These are phyloP conservation scores for Diplodus sargus DNA, from an alignment of 2,797 vertebrate species.

Conservation along the genomic window DNA sequence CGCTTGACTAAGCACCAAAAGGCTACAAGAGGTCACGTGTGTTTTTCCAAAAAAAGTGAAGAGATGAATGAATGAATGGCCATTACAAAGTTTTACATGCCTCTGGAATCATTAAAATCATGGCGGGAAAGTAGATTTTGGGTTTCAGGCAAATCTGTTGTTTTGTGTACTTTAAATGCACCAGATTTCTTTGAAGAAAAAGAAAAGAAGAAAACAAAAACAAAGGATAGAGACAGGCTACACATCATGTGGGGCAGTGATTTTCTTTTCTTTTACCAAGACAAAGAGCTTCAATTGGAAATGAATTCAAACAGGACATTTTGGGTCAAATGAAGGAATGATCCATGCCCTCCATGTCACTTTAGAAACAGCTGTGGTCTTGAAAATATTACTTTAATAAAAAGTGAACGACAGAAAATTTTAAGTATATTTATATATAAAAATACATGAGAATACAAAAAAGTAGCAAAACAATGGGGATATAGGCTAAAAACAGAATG, in stretches of 20 bases:
- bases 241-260: slow-evolving; percentile 76
- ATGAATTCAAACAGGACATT: slow-evolving; percentile 69
- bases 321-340: slow-evolving; percentile 72
- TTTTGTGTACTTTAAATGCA: slow-evolving; percentile 77
- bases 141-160: slow-evolving; percentile 56
- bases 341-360: slow-evolving; percentile 70
- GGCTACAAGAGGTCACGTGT: slow-evolving; percentile 80
- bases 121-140: slow-evolving; percentile 44
- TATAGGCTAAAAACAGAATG: slow-evolving; percentile 83
- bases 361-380: slow-evolving; percentile 86
- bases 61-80: slow-evolving; percentile 59
- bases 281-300: slow-evolving; percentile 73
- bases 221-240: slow-evolving; percentile 66
- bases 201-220: slow-evolving; percentile 20
- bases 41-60: slow-evolving; percentile 53
- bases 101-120: slow-evolving; percentile 63
- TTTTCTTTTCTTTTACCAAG: slow-evolving; percentile 54
- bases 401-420: slow-evolving; percentile 87
- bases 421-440: slow-evolving; percentile 91
- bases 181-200: slow-evolving; percentile 69
- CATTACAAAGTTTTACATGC: slow-evolving; percentile 64
- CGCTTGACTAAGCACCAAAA: slow-evolving; percentile 84
- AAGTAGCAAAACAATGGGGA: slow-evolving; percentile 88
- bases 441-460: slow-evolving; percentile 91
- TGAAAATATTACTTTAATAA: slow-evolving; percentile 89